phyloP scores from a whole-genome alignment of 2,888 invertebrate species.

The Muschampia plurimacula region DNA sequence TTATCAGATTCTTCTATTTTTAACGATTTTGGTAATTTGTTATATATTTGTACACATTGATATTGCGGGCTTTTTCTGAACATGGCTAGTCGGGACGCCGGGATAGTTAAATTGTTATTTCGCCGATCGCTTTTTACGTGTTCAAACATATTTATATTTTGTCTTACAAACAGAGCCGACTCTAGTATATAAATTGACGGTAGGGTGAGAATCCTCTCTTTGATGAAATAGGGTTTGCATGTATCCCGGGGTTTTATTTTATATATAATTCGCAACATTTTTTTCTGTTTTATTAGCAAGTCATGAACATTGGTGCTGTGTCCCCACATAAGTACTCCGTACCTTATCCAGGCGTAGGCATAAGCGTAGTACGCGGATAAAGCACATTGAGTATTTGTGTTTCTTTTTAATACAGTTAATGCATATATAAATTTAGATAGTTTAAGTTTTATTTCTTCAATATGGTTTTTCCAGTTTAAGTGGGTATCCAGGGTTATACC shows the following conservation, averaged over 20 bases:
- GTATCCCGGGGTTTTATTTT: neutral
- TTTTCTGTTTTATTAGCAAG: slow-evolving; percentile 9
- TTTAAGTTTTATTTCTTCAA: neutral
- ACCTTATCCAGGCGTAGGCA: slow-evolving; percentile 6
- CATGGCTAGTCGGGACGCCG: neutral
- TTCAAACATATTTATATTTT: neutral
- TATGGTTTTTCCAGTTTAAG: slow-evolving; percentile 18
- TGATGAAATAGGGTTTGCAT: neutral
- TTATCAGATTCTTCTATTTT: too few relatives aligned
- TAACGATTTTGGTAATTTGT: too few relatives aligned
- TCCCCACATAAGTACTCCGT: slow-evolving; percentile 4
- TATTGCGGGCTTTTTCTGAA: too few relatives aligned
- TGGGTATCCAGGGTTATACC: slow-evolving; percentile 8
- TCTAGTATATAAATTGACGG: neutral
- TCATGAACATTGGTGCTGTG: neutral
- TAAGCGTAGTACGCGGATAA: slow-evolving; percentile 10
- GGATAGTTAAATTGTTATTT: neutral
- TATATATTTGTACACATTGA: too few relatives aligned
- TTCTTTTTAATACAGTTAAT: neutral
- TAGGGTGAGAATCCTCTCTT: neutral
- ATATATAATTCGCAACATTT: slow-evolving; percentile 45
- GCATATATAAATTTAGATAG: slow-evolving; percentile 22
- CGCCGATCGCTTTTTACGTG: neutral
- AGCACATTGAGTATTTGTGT: neutral
- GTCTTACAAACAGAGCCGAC: neutral